These are phyloP conservation scores for Mormoops blainvillei DNA, from an alignment of 2,113 vertebrate species.

Conservation along the genomic window DNA sequence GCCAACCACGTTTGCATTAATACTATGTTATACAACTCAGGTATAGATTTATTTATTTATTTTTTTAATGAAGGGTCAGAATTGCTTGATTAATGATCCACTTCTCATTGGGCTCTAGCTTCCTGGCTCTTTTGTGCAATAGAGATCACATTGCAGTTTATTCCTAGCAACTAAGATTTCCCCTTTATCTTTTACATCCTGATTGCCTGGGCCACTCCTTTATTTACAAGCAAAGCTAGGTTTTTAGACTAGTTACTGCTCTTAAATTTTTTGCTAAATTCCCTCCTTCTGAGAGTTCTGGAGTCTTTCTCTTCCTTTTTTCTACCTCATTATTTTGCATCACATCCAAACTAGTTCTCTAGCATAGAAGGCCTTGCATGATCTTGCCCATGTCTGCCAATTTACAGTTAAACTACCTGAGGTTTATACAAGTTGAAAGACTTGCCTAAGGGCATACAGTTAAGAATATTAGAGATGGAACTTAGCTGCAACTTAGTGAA, in stretches of 20 bases:
- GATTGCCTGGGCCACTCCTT: no score
- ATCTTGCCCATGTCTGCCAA: neutral
- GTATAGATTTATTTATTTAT: neutral
- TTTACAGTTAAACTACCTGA: neutral
- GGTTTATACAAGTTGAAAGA: neutral
- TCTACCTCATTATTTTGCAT: neutral
- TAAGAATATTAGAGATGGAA: neutral
- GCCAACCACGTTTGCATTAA: neutral
- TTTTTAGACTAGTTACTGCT: neutral
- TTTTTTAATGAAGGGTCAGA: neutral
- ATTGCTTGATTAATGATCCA: neutral
- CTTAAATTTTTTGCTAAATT: neutral
- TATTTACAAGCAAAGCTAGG: neutral
- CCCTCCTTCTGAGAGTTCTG: neutral
- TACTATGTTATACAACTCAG: neutral
- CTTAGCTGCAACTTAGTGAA: neutral
- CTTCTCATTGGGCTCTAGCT: neutral
- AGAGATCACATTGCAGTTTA: neutral
- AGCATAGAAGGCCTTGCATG: neutral
- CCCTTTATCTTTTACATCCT: neutral
- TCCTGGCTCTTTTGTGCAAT: neutral
- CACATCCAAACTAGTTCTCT: neutral
- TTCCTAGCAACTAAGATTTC: neutral
- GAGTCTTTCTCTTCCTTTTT: neutral
- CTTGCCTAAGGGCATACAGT: neutral